phyloP scores from a whole-genome alignment of 2,888 invertebrate species.

The Pollenia griseotomentosa region DNA sequence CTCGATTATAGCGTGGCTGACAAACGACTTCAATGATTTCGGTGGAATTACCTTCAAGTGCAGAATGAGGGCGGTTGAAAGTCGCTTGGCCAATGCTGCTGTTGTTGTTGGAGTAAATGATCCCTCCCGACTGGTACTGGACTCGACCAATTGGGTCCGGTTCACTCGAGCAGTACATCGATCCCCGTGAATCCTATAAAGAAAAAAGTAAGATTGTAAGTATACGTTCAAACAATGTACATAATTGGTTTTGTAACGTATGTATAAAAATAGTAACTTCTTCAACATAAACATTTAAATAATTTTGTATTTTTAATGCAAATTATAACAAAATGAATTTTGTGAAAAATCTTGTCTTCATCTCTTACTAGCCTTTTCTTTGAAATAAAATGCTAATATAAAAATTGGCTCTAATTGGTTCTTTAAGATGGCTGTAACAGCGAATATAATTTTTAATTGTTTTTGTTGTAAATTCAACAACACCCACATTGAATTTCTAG shows the following conservation, averaged over 20 bases:
- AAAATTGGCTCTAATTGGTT: background rate
- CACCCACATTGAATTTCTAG: conserved; percentile 19
- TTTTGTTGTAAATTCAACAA: conserved; percentile 18
- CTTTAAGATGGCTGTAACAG: background rate
- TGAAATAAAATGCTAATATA: background rate
- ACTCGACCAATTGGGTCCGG: conserved; percentile 84
- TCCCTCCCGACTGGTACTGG: conserved; percentile 84
- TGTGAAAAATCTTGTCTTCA: background rate
- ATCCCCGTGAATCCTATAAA: conserved; percentile 84
- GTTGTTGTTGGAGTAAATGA: conserved; percentile 80
- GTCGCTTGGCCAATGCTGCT: conserved; percentile 62
- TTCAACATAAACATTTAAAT: background rate
- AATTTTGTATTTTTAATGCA: background rate
- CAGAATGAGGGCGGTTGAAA: conserved; percentile 71
- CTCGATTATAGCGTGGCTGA: conserved; percentile 64
- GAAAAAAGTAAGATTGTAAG: background rate
- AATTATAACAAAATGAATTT: conserved; percentile 1
- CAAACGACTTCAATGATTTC: conserved; percentile 71
- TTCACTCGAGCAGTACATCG: conserved; percentile 84
- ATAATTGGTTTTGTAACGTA: background rate
- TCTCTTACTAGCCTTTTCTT: background rate
- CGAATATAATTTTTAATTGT: background rate
- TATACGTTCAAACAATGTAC: background rate
- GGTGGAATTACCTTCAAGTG: conserved; percentile 74
- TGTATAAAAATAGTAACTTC: background rate